phyloP scores from a whole-genome alignment of 2,888 invertebrate species.

The Chrysopilus asiliformis region DNA sequence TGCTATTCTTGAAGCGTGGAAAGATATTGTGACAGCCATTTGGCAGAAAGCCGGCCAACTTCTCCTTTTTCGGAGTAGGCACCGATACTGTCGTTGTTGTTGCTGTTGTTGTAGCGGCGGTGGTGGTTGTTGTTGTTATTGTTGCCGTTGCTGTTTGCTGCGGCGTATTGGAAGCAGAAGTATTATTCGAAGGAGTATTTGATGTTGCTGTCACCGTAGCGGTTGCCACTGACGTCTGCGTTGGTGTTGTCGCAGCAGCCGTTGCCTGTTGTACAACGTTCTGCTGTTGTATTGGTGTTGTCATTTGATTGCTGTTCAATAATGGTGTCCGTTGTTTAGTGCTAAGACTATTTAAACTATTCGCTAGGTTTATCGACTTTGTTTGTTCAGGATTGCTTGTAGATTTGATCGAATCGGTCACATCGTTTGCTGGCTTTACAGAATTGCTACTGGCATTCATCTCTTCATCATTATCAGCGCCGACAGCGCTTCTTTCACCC shows the following conservation, averaged over 20 bases:
- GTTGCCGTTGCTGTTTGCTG: neutral
- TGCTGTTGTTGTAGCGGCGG: conserved; percentile 8
- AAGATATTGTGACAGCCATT: conserved; percentile 32
- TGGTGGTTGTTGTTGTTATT: conserved; percentile 1
- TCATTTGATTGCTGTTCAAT: neutral
- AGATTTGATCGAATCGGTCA: conserved; percentile 9
- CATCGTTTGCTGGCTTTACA: conserved; percentile 1
- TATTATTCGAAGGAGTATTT: conserved; percentile 10
- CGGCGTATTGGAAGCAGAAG: conserved; percentile 10
- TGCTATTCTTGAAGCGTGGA: conserved; percentile 34
- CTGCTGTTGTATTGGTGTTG: neutral
- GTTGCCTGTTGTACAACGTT: neutral
- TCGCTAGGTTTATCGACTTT: conserved; percentile 2
- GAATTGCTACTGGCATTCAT: neutral
- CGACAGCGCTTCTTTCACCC: neutral
- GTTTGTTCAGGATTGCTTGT: conserved; percentile 4
- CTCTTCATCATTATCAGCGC: neutral
- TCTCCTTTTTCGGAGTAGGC: conserved; percentile 30
- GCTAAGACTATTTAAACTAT: conserved; percentile 7
- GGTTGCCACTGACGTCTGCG: conserved; percentile 1
- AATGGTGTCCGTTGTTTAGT: neutral
- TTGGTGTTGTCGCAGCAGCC: conserved; percentile 3
- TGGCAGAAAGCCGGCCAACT: conserved; percentile 34
- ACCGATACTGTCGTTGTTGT: conserved; percentile 14
- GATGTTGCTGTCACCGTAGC: conserved; percentile 4